Evolutionary conservation across 2,113 vertebrate genomes (phyloP).

Genomic region (Chionomys nivalis): DNA sequence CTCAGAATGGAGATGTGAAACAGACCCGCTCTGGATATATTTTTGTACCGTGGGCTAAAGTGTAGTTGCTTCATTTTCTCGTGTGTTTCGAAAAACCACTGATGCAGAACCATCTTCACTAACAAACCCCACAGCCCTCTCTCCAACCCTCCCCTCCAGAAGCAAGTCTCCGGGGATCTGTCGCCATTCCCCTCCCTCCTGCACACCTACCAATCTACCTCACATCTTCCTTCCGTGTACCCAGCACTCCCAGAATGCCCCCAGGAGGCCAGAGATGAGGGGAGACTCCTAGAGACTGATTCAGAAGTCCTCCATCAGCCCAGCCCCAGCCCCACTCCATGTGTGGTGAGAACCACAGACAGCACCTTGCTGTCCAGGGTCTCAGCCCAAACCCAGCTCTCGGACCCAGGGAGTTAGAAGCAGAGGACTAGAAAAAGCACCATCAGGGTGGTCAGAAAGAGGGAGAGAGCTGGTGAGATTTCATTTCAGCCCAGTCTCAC

Average conservation of each 20-base stretch:
- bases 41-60: slow-evolving; percentile 73
- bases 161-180: not conserved
- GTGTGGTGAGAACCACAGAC: not conserved
- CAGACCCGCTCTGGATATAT: slow-evolving; percentile 66
- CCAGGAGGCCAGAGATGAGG: not conserved
- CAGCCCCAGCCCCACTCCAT: not conserved
- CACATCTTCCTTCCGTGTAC: slow-evolving; percentile 29
- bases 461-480: not conserved
- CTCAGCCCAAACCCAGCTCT: not conserved
- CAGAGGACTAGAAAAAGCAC: not conserved
- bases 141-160: not conserved
- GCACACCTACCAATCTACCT: slow-evolving; percentile 68
- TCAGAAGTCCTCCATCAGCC: not conserved
- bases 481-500: not conserved
- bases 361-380: not conserved
- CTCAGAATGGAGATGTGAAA: slow-evolving; percentile 63
- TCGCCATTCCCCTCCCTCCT: not conserved
- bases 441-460: not conserved
- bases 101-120: not conserved
- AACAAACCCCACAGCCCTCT: not conserved
- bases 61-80: not conserved
- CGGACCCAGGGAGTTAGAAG: not conserved
- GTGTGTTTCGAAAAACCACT: not conserved
- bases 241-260: not conserved
- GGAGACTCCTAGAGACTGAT: not conserved